Percentiles rank a stretch among this genome's conserved stretches.
Evolutionary conservation across 2,888 invertebrate species (phyloP).

Genomic region (Eustalomyia histrio): DNA sequence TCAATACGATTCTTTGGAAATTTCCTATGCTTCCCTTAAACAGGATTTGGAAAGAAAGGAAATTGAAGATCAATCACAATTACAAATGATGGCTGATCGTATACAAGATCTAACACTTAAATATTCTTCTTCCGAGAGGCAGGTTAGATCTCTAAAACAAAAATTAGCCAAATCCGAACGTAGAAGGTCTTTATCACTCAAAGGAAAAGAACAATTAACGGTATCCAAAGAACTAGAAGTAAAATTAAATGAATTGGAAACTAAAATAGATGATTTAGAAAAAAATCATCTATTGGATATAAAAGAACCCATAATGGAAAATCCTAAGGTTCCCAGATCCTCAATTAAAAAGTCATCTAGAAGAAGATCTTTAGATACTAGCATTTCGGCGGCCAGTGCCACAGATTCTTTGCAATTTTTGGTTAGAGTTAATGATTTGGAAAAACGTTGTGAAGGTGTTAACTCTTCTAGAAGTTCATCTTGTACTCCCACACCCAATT

Average conservation of each 20-base stretch:
- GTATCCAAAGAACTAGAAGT: conserved; percentile 91
- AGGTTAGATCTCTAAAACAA: conserved; percentile 88
- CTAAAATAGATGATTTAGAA: conserved; percentile 86
- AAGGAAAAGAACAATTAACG: conserved; percentile 89
- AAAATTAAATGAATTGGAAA: conserved; percentile 89
- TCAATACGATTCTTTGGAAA: conserved; percentile 88
- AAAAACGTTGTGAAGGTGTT: conserved; percentile 87
- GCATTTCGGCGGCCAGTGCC: conserved; percentile 82
- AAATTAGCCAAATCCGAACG: conserved; percentile 90
- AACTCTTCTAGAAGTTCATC: conserved; percentile 67
- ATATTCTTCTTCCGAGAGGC: conserved; percentile 89
- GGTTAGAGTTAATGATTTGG: conserved; percentile 87
- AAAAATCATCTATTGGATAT: conserved; percentile 68
- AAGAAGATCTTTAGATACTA: conserved; percentile 87
- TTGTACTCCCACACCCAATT: conserved; percentile 74
- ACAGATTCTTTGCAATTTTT: conserved; percentile 88
- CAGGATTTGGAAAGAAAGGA: conserved; percentile 86
- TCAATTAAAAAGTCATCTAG: conserved; percentile 69
- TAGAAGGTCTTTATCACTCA: conserved; percentile 89
- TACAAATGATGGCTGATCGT: conserved; percentile 89
- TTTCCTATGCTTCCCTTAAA: conserved; percentile 87
- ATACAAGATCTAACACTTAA: conserved; percentile 92
- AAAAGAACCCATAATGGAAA: conserved; percentile 36
- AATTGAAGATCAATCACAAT: conserved; percentile 84
- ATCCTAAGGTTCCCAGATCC: conserved; percentile 16